Conservation (phyloP, 2,888 invertebrate species). For the Eupithecia tripunctaria region DNA sequence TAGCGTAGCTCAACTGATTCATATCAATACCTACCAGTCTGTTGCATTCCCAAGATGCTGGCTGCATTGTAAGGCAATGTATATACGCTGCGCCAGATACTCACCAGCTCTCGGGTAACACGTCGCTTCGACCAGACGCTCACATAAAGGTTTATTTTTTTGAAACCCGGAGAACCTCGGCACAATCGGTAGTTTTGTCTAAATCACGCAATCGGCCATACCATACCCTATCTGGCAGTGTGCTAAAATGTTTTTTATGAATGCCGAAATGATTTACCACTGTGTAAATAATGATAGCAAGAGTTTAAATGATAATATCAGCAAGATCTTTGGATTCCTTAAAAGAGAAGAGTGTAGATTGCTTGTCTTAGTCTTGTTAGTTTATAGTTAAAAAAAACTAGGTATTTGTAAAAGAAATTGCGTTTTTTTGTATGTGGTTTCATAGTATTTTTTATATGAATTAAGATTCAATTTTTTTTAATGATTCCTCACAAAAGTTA, state of each 20-base stretch:
- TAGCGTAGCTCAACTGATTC: too few species aligned
- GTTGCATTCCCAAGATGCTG: too few species aligned
- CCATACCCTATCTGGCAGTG: neutral
- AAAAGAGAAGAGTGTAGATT: constrained; percentile 7
- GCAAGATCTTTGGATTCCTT: neutral
- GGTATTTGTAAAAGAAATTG: neutral
- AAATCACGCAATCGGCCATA: neutral
- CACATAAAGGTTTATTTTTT: too few species aligned
- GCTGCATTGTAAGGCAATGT: too few species aligned
- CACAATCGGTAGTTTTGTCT: neutral
- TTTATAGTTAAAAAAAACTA: neutral
- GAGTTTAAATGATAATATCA: constrained; percentile 3
- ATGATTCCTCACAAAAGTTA: constrained; percentile 36
- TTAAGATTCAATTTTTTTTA: constrained; percentile 1
- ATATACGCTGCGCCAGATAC: too few species aligned
- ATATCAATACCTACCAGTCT: too few species aligned
- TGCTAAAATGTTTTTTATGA: neutral
- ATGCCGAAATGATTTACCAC: neutral
- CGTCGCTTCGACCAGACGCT: too few species aligned
- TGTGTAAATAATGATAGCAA: constrained; percentile 41
- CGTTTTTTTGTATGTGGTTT: neutral
- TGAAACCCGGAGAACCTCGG: too few species aligned
- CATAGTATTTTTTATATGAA: neutral
- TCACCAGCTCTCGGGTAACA: too few species aligned
- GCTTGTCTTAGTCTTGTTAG: constrained; percentile 17